A percentile compares a stretch with the other conserved stretches of the same genome.
These are phyloP conservation scores for Falco naumanni DNA, from an alignment of 2,797 vertebrate genomes.

Conservation along the genomic window DNA sequence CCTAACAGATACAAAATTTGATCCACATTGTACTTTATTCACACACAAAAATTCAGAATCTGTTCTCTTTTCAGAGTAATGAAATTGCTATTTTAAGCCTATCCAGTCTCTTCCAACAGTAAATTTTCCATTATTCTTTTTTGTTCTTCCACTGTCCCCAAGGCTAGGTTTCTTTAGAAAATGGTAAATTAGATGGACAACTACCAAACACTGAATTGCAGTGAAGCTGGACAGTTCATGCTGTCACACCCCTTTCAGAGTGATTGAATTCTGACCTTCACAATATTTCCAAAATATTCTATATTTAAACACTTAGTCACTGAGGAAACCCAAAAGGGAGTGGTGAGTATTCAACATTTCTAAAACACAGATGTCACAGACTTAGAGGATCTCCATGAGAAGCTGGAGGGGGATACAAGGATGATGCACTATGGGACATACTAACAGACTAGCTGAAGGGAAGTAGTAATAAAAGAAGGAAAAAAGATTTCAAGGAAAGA, in stretches of 20 bases:
- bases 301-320: not conserved
- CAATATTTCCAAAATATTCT: not conserved
- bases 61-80: not conserved
- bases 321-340: not conserved
- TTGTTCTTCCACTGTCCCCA: not conserved
- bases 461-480: not conserved
- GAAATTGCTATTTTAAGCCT: not conserved
- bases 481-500: not conserved
- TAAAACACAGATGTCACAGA: not conserved
- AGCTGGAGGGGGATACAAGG: not conserved
- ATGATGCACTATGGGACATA: not conserved
- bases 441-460: not conserved
- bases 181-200: not conserved
- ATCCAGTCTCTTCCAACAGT: not conserved
- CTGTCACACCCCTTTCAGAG: not conserved
- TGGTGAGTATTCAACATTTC: not conserved
- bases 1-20: not conserved
- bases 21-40: not conserved
- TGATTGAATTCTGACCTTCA: not conserved
- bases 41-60: not conserved
- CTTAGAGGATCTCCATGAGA: not conserved
- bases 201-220: not conserved
- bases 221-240: not conserved
- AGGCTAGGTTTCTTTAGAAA: not conserved
- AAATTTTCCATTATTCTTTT: not conserved